Evolutionary conservation across 2,888 invertebrate genomes (phyloP), one percentile per base, ranked within the genome.

Genomic region (Rhogogaster chlorosoma): DNA sequence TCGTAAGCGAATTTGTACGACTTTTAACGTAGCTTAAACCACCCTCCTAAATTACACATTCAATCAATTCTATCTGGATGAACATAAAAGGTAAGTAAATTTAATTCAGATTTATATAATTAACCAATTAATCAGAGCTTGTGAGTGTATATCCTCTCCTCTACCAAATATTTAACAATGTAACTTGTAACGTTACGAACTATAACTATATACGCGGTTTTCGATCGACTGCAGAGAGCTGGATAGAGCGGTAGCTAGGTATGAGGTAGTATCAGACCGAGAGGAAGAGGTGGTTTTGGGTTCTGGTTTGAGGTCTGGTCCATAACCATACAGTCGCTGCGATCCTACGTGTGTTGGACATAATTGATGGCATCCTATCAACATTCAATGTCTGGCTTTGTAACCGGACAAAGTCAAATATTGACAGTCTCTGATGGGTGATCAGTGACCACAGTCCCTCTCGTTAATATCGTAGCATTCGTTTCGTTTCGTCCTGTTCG

Each of bases 311-410:
- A 36, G 78, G 57, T 86, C 86, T 84, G 85, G 87, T 70, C 36
- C 75, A n/a, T 61, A 45, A 64, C 64, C 49, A 15, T 18, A 2
- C 42, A 38, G 73, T 45, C 32, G 64, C 22, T 15, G 75, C 49
- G 32, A 26, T 10, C 86, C 29, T 70, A 67, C 9, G 89, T 87
- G 90, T 89, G 89, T 90, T 89, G 90, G 90, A 88, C 89, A 91
- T 92, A 91, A 92, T 91, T 92, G 91, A 92, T 91, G 91, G 91
- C 88, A 87, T 88, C 90, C 89, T 88, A 90, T 89, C 90, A 90
- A 90, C 89, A 89, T 89, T 88, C 87, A 87, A 85, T 85, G 87
- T 87, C 88, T 89, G 87, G 87, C 88, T 89, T 88, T 88, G 90
- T 89, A 88, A 90, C 89, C 88, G 86, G 88, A 88, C 89, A 85